phyloP scores from a whole-genome alignment of 2,888 invertebrate genomes.

The Syritta pipiens region DNA sequence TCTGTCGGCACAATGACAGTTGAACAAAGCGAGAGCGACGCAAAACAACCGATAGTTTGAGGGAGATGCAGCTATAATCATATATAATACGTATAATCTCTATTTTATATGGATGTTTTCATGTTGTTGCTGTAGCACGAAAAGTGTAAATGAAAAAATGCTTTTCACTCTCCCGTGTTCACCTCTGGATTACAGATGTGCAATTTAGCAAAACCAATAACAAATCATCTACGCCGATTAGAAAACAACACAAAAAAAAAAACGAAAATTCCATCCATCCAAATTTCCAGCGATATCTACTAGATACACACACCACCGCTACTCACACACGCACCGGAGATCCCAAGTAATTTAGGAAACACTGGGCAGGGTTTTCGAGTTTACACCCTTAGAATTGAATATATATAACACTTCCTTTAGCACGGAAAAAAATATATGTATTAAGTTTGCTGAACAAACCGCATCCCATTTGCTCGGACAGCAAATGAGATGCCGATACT shows the following conservation, averaged over 20 bases:
- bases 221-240: constrained; percentile 25
- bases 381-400: constrained; percentile 61
- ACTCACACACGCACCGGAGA: constrained; percentile 34
- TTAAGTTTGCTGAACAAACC: neutral
- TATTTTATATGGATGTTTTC: constrained; percentile 50
- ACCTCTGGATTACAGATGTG: constrained; percentile 48
- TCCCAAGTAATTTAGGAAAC: constrained; percentile 43
- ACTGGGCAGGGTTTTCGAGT: constrained; percentile 61
- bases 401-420: constrained; percentile 57
- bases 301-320: constrained; percentile 52
- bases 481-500: constrained; percentile 24
- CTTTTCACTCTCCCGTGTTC: constrained; percentile 31
- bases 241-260: constrained; percentile 2
- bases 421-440: constrained; percentile 9
- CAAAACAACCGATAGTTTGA: constrained; percentile 43
- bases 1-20: constrained; percentile 64
- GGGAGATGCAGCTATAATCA: constrained; percentile 48
- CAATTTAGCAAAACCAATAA: constrained; percentile 43
- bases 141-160: constrained; percentile 47
- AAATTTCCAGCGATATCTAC: constrained; percentile 41
- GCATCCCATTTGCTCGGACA: neutral
- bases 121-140: constrained; percentile 35
- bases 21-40: constrained; percentile 54
- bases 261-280: constrained; percentile 43
- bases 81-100: constrained; percentile 48